Conservation (phyloP, 2,113 vertebrate species). For the Panthera leo region DNA sequence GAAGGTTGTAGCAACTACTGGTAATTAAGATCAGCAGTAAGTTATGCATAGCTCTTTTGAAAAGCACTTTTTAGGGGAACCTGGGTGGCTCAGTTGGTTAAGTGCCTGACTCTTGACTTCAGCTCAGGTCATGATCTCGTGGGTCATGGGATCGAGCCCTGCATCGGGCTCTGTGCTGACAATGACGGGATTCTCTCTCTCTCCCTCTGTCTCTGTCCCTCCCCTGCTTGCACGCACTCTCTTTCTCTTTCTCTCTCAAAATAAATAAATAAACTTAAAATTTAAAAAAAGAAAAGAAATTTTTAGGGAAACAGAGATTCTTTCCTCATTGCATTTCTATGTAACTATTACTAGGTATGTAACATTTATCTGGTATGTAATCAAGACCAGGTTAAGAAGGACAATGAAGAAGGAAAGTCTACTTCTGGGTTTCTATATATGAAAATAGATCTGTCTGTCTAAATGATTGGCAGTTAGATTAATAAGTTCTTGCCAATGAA, state of each 20-base stretch:
- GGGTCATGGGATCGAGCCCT: too few species aligned
- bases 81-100: too few species aligned
- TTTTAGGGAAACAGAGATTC: not conserved
- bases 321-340: not conserved
- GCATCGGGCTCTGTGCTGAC: too few species aligned
- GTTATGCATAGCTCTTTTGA: not conserved
- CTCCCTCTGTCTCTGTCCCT: too few species aligned
- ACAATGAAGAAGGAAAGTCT: not conserved
- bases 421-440: not conserved
- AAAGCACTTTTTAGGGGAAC: not conserved
- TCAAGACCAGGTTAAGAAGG: not conserved
- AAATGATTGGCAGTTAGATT: not conserved
- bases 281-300: too few species aligned
- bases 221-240: too few species aligned
- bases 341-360: not conserved
- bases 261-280: too few species aligned
- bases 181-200: too few species aligned
- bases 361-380: not conserved
- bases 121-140: too few species aligned
- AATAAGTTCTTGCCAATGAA: not conserved
- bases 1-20: not conserved
- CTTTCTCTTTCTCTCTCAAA: too few species aligned
- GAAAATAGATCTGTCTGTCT: not conserved
- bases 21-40: not conserved
- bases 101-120: too few species aligned